These are phyloP conservation scores for Alcedo atthis DNA, from an alignment of 2,797 vertebrate genomes.

Conservation along the genomic window DNA sequence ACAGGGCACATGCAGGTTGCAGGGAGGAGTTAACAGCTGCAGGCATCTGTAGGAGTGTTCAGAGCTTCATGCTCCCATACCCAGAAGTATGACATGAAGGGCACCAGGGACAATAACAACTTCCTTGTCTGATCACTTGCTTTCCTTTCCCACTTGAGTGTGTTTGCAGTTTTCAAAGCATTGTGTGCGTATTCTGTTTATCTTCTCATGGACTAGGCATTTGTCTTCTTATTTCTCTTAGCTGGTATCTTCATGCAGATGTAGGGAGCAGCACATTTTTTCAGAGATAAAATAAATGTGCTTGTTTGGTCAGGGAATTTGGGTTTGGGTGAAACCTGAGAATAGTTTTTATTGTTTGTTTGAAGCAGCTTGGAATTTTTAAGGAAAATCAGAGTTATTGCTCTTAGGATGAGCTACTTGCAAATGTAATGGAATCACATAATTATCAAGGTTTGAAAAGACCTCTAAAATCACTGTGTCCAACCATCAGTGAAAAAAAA, in stretches of 20 bases:
- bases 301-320: not conserved
- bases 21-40: not conserved
- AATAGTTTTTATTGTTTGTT: not conserved
- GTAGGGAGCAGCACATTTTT: not conserved
- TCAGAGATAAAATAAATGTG: not conserved
- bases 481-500: too few relatives aligned
- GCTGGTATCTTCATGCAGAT: not conserved
- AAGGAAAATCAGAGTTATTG: not conserved
- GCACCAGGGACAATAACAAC: not conserved
- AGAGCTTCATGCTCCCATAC: fast-evolving
- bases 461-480: too few relatives aligned
- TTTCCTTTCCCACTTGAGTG: not conserved
- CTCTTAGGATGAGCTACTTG: not conserved
- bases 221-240: not conserved
- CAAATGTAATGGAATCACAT: not conserved
- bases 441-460: too few relatives aligned
- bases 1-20: not conserved
- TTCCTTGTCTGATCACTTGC: not conserved
- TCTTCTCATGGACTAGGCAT: not conserved
- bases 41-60: not conserved
- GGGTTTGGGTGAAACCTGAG: not conserved
- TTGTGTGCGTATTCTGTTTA: not conserved
- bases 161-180: not conserved
- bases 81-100: not conserved
- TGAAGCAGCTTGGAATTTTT: not conserved